Conservation (phyloP, 2,797 vertebrate species). For the Perodicticus potto region DNA sequence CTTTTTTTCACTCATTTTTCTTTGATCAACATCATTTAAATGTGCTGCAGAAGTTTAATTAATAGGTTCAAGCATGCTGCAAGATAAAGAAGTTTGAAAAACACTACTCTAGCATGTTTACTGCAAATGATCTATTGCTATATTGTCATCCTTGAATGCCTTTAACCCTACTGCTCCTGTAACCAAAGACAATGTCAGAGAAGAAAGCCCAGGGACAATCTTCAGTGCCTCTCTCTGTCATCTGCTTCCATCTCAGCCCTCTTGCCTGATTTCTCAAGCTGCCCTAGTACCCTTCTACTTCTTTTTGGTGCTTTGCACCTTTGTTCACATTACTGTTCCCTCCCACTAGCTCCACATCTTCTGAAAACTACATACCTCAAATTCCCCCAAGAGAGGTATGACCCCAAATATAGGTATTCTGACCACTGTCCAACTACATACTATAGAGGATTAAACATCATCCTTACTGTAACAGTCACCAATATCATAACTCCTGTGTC, state of each 20-base stretch:
- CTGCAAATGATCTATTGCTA: not conserved
- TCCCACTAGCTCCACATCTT: not conserved
- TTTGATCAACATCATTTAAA: too few relatives aligned
- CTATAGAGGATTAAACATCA: too few relatives aligned
- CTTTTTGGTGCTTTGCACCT: not conserved
- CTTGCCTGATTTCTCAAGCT: not conserved
- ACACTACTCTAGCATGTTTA: not conserved
- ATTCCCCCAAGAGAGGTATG: not conserved
- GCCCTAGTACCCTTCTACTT: not conserved
- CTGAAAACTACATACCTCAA: not conserved
- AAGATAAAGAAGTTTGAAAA: too few relatives aligned
- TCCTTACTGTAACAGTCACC: too few relatives aligned
- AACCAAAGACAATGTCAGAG: not conserved
- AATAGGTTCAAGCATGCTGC: too few relatives aligned
- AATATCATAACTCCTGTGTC: too few relatives aligned
- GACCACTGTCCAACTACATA: not conserved
- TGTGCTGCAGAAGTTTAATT: too few relatives aligned
- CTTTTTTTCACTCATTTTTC: too few relatives aligned
- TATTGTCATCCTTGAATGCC: not conserved
- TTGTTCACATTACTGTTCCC: not conserved
- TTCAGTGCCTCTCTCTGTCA: not conserved
- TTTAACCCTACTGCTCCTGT: not conserved
- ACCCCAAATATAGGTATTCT: not conserved
- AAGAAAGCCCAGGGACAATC: too few relatives aligned
- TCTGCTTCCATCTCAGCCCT: not conserved